Evolutionary conservation across 2,888 invertebrate species (phyloP).

Genomic region (Calameuta filiformis): DNA sequence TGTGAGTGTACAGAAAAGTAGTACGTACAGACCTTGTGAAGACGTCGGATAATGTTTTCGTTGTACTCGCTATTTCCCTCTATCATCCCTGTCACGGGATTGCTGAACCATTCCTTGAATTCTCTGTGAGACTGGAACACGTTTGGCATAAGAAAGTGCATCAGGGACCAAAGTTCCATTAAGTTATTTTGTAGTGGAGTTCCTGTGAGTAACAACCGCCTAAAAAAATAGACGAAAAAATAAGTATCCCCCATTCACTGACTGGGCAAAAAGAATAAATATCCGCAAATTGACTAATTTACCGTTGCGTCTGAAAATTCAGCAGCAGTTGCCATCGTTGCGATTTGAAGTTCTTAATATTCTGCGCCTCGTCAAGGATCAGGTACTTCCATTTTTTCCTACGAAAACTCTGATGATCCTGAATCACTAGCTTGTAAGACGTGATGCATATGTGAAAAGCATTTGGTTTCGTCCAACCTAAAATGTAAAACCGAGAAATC

Average conservation of each 20-base stretch:
- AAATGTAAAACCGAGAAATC: conserved; percentile 9
- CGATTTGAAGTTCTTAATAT: conserved; percentile 99
- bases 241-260: neutral
- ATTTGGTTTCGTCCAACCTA: conserved; percentile 97
- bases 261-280: neutral
- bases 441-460: conserved; percentile 99
- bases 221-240: conserved; percentile 57
- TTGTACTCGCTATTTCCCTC: conserved; percentile 93
- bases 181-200: conserved; percentile 96
- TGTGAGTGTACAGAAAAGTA: conserved; percentile 38
- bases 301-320: conserved; percentile 93
- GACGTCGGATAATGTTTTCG: conserved; percentile 85
- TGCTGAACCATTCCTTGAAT: conserved; percentile 98
- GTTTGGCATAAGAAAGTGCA: conserved; percentile 98
- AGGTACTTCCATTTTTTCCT: conserved; percentile 98
- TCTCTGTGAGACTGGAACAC: conserved; percentile 96
- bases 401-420: conserved; percentile 97
- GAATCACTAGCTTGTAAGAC: conserved; percentile 97
- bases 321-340: conserved; percentile 97
- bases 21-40: conserved; percentile 82
- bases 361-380: conserved; percentile 98
- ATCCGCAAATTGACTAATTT: conserved; percentile 44
- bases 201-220: conserved; percentile 90
- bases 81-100: conserved; percentile 96
- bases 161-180: conserved; percentile 97